Conservation (phyloP, 2,888 invertebrate genomes). For the Scelioninae gen. 2 region DNA sequence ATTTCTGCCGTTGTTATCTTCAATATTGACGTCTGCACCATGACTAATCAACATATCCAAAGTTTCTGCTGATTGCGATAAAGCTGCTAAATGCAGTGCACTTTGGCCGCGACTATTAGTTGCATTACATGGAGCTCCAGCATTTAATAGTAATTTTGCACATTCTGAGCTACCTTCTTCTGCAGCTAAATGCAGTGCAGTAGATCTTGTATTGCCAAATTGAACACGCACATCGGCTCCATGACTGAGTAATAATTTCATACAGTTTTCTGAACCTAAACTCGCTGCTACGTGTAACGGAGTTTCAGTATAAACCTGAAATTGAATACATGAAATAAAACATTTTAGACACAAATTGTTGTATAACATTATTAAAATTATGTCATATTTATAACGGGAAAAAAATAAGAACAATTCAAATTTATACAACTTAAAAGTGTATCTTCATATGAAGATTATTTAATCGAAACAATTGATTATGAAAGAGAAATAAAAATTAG, state of each 20-base stretch:
- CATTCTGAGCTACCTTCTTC: conserved; percentile 91
- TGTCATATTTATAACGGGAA: too few species aligned
- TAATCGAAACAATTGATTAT: too few species aligned
- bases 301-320: conserved; percentile 87
- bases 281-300: conserved; percentile 89
- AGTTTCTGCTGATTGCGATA: conserved; percentile 87
- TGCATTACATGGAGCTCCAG: conserved; percentile 86
- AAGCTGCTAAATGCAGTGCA: conserved; percentile 88
- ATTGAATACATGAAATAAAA: background rate
- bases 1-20: conserved; percentile 85
- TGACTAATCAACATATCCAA: conserved; percentile 82
- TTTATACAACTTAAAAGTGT: background rate
- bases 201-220: conserved; percentile 82
- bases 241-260: conserved; percentile 83
- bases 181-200: conserved; percentile 91
- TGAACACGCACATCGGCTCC: conserved; percentile 89
- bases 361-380: too few species aligned
- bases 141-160: conserved; percentile 82
- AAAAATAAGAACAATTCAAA: too few species aligned
- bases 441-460: too few species aligned
- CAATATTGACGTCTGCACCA: conserved; percentile 81
- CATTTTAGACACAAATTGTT: too few species aligned
- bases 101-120: conserved; percentile 87
- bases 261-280: conserved; percentile 82
- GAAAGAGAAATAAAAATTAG: background rate